Base-by-base conservation (phyloP, 2,888 invertebrate species). In the Trichogramma dendrolimi region DNA sequence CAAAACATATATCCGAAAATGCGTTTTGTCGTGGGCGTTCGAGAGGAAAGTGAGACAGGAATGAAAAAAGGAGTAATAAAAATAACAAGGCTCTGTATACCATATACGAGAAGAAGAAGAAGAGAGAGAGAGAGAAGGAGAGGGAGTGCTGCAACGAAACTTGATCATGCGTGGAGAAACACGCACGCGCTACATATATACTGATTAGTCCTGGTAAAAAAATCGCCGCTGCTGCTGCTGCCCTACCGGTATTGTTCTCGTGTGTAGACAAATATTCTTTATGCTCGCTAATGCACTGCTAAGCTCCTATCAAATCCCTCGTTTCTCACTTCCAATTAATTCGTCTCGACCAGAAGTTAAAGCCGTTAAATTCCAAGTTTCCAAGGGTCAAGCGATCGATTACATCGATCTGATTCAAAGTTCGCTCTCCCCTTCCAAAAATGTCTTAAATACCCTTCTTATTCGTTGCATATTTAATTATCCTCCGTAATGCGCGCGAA, bases 11-110 rank as follows among this genome's bases (percentile, higher is more conserved):
- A 47, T 55, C 47, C 39, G 47, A 5, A n/a, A 14, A 40, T 14
- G 44, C 54, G 49, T 57, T 58, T 50, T 56, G 58, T 58, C 63
- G 60, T 55, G 55, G 60, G 63, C 52, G 58, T 57, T 48, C 27
- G 47, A 11, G 14, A 46, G 53, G 38, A 49, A 59, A 48, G 27
- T 27, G 27, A 27, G 27, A 27, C 27, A 53, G 41, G 50, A 49
- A 52, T 46, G 55, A 51, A 52, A 27, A 27, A 56, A 60, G 58
- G 38, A 27, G 27, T 27, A 27, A 27, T 27, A 27, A 27, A 27
- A 27, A 27, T 27, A 27, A 27, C 27, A 27, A 27, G 27, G 27
- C 27, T 27, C 27, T 27, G 27, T 27, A 27, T 27, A 2, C 27
- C 27, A 3, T 27, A 27, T 27, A 27, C 7, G 44, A 8, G 14